Base-by-base conservation (phyloP, 2,888 invertebrate genomes). In the Diloba caeruleocephala region DNA sequence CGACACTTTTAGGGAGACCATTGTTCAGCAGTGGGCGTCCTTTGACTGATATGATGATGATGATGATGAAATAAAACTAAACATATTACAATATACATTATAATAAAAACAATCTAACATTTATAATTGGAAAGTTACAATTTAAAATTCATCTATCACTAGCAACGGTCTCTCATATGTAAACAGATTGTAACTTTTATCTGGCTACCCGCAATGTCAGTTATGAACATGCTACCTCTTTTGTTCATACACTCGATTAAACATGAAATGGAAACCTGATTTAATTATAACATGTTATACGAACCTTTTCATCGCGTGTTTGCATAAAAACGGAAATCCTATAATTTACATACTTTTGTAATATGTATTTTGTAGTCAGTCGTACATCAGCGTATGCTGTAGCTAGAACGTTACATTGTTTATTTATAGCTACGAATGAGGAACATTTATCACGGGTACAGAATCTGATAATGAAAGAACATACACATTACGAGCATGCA, bases 201-300 rank as follows among this genome's bases (percentile, higher is more conserved):
- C 44, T 25, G 38, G 0, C 23, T 41, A 21, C 42, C 19, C 46
- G 12, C 51, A 38, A 58, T 19, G 41, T 15, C 58, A 52, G 29
- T 38, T 23, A 41, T 29, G 34, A n/a, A 41, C 14, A 39, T 23
- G 29, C 28, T 37, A 49, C 51, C 45, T 53, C 43, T 50, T 51
- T 63, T 67, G 52, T 55, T 45, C 29, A 19, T 10, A 33, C 39
- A 43, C 32, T 34, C 55, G 63, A 66, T 55, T 60, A 25, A 66
- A 70, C 63, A 56, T 44, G 55, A 63, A 63, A 70, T 53, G 48
- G 38, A 59, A 60, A 38, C 50, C 52, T 26, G 45, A 52, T 60
- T 66, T 54, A 62, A 63, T 56, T 62, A 53, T 48, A 57, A 41
- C 43, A 48, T 66, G 38, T 51, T 49, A 45, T 37, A 36, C 1